A percentile compares a stretch with the other conserved stretches of the same genome.
Evolutionary conservation across 2,113 vertebrate species (phyloP).

Genomic region (Cheirogaleus medius): DNA sequence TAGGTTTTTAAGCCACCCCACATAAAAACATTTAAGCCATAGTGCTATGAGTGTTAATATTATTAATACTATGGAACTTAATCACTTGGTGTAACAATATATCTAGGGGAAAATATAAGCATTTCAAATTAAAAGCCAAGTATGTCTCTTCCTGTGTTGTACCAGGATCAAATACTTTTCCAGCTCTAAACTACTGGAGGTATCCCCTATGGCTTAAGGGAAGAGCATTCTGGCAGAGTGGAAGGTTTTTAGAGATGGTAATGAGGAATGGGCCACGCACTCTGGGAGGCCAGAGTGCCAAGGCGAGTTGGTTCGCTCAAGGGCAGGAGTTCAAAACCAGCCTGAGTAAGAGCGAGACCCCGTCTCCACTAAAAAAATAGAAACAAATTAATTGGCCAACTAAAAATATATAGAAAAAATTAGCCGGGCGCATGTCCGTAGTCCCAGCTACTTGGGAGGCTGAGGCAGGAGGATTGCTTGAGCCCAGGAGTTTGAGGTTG

Average conservation of each 20-base stretch:
- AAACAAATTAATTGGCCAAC: no score
- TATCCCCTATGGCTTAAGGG: background rate
- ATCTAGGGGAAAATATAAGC: background rate
- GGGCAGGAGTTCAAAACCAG: no score
- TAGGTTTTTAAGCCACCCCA: background rate
- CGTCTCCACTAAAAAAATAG: no score
- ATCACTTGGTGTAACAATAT: slow-evolving; percentile 3
- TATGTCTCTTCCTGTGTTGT: background rate
- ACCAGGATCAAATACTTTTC: slow-evolving; percentile 17
- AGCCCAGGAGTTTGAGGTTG: no score
- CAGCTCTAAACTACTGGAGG: background rate
- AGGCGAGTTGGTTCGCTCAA: no score
- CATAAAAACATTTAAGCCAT: slow-evolving; percentile 2
- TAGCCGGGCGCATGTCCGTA: no score
- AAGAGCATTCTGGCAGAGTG: background rate
- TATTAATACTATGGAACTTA: slow-evolving; percentile 46
- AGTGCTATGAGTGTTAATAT: background rate
- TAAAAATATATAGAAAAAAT: no score
- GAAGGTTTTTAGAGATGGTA: background rate
- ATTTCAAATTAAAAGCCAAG: slow-evolving; percentile 44
- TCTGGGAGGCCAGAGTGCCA: no score
- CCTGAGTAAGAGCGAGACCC: no score
- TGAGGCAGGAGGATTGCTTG: no score
- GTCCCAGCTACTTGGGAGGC: no score
- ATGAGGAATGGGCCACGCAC: no score